Evolutionary conservation across 1,140 invertebrate genomes (phyloP).

Genomic region (Ephestia elutella): DNA sequence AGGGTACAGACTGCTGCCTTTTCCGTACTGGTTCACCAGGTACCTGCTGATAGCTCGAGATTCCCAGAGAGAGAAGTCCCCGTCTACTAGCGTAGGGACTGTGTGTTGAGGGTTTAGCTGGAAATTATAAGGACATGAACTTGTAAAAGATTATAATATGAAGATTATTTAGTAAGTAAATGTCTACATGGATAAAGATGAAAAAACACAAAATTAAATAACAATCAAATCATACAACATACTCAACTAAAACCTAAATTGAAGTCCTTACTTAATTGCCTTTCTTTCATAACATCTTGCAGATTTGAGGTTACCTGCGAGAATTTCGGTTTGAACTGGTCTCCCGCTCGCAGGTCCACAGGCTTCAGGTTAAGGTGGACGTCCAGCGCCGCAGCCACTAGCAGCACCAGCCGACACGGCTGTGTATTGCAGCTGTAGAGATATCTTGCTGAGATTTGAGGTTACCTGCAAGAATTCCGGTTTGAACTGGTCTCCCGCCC

Average conservation of each 20-base stretch:
- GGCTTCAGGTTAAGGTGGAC: slow-evolving; percentile 80
- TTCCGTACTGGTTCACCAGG: slow-evolving; percentile 80
- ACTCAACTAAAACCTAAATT: too few species aligned
- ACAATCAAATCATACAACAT: too few species aligned
- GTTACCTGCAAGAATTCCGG: slow-evolving; percentile 81
- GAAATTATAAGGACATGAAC: slow-evolving; percentile 15
- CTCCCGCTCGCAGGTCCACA: slow-evolving; percentile 74
- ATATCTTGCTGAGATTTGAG: not conserved
- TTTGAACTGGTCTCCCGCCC: slow-evolving; percentile 76
- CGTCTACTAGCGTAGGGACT: slow-evolving; percentile 78
- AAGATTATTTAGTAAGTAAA: too few species aligned
- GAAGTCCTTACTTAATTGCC: too few species aligned
- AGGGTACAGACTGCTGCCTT: slow-evolving; percentile 80
- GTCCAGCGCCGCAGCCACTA: slow-evolving; percentile 80
- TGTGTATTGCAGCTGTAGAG: slow-evolving; percentile 76
- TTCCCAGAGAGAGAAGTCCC: slow-evolving; percentile 78
- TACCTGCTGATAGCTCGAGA: slow-evolving; percentile 81
- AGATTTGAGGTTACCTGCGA: slow-evolving; percentile 74
- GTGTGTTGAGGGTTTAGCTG: slow-evolving; percentile 80
- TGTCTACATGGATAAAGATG: too few species aligned
- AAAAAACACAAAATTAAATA: too few species aligned
- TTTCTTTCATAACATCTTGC: too few species aligned
- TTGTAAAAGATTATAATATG: too few species aligned
- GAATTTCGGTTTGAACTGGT: slow-evolving; percentile 80
- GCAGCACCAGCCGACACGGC: slow-evolving; percentile 78